Percentiles rank a stretch among this genome's conserved stretches.
Conservation (phyloP, 2,113 vertebrate genomes). For the Ariopsis seemanni region DNA sequence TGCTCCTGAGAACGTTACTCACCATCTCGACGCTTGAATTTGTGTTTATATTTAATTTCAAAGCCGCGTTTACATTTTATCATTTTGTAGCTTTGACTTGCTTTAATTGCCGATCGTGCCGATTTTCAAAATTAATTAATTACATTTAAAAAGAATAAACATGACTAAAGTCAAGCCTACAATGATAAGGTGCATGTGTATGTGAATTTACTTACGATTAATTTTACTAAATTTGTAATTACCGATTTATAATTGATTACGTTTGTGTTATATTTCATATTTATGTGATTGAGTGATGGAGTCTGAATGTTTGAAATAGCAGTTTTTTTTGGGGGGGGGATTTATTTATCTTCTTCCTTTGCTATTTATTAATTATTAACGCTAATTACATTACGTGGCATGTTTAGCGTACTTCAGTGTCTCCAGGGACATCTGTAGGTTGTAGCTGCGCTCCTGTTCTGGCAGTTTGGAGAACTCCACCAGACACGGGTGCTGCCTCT, state of each 20-base stretch:
- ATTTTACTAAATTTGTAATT: too few relatives aligned
- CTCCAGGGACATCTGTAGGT: constrained; percentile 95
- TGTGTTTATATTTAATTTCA: not conserved
- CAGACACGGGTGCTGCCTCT: constrained; percentile 94
- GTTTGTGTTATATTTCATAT: too few relatives aligned
- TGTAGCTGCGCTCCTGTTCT: constrained; percentile 94
- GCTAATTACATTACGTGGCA: not conserved
- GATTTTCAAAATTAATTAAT: too few relatives aligned
- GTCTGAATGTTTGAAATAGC: too few relatives aligned
- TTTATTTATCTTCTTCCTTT: not conserved
- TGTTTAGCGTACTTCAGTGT: constrained; percentile 85
- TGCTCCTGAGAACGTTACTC: not conserved
- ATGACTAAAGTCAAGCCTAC: too few relatives aligned
- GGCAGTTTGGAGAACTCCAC: constrained; percentile 93
- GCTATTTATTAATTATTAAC: not conserved
- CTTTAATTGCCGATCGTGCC: not conserved
- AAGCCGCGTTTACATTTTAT: not conserved
- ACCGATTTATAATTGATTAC: too few relatives aligned
- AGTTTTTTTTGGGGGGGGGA: not conserved
- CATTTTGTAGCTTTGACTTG: not conserved
- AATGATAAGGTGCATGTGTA: too few relatives aligned
- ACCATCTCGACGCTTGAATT: not conserved
- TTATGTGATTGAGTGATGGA: too few relatives aligned
- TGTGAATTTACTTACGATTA: too few relatives aligned
- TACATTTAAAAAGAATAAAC: too few relatives aligned